phyloP scores from a whole-genome alignment of 2,888 invertebrate species.

The Lasioglossum villosulum region DNA sequence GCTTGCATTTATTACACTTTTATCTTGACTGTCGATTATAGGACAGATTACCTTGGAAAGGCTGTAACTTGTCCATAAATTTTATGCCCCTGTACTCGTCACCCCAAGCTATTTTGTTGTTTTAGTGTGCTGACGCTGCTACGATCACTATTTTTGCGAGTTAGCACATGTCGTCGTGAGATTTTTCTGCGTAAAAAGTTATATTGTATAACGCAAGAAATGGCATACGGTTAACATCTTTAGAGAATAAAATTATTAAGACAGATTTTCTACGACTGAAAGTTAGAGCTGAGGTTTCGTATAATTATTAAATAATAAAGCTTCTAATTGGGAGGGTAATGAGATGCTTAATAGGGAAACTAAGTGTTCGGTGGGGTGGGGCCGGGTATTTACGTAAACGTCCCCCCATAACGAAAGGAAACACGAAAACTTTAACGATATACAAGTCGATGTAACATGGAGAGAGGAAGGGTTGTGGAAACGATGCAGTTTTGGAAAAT shows the following conservation, averaged over 20 bases:
- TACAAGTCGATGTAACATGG: neutral
- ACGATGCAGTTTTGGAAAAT: slow-evolving; percentile 9
- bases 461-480: neutral
- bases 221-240: neutral
- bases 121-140: neutral
- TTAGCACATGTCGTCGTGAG: neutral
- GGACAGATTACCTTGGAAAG: neutral
- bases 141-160: neutral
- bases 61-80: neutral
- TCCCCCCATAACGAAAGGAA: neutral
- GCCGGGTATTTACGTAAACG: neutral
- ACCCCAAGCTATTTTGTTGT: neutral
- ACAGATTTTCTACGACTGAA: neutral
- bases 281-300: neutral
- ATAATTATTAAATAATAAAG: neutral
- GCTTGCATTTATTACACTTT: neutral
- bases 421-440: neutral
- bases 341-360: neutral
- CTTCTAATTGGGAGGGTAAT: neutral
- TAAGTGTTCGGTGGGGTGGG: neutral
- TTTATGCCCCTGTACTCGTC: neutral
- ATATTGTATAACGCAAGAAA: too few species aligned
- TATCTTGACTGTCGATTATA: neutral
- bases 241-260: neutral
- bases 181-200: neutral